A percentile compares a stretch with the other conserved stretches of the same genome.
These are phyloP conservation scores for Heptranchias perlo DNA, from an alignment of 2,113 vertebrate species.

Conservation along the genomic window DNA sequence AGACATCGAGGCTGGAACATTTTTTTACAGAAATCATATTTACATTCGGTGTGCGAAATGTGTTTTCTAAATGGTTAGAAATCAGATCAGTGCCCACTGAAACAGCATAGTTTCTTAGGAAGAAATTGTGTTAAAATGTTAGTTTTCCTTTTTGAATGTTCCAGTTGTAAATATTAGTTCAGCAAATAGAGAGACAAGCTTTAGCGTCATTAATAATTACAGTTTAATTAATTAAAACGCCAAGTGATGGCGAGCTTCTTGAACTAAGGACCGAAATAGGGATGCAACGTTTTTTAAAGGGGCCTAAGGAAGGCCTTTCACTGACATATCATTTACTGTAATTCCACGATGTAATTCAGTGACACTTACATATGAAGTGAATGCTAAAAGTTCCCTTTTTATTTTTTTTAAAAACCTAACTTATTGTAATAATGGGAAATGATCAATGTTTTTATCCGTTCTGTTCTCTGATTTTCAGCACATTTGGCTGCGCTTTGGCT, in stretches of 20 bases:
- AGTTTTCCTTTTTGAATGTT: background rate
- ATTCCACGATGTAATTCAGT: background rate
- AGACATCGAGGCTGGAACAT: background rate
- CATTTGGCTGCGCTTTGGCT: constrained; percentile 51
- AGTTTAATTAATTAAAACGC: background rate
- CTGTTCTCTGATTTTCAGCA: constrained; percentile 38
- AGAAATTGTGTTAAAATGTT: background rate
- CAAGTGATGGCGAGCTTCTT: background rate
- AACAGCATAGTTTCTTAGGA: background rate
- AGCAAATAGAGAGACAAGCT: background rate
- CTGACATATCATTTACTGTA: background rate
- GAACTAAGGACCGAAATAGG: background rate
- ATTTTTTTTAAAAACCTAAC: background rate
- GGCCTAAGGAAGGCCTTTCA: background rate
- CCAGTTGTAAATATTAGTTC: background rate
- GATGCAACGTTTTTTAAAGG: background rate
- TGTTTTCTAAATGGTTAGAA: background rate
- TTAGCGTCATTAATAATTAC: background rate
- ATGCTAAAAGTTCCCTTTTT: background rate
- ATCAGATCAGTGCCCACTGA: background rate
- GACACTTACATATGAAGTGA: too few species aligned
- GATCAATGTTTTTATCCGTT: background rate
- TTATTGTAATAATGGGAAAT: background rate
- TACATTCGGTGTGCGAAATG: background rate
- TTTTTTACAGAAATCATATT: background rate